Base-by-base conservation (phyloP, 2,113 vertebrate genomes). In the Hypocryptadius cinnamomeus region DNA sequence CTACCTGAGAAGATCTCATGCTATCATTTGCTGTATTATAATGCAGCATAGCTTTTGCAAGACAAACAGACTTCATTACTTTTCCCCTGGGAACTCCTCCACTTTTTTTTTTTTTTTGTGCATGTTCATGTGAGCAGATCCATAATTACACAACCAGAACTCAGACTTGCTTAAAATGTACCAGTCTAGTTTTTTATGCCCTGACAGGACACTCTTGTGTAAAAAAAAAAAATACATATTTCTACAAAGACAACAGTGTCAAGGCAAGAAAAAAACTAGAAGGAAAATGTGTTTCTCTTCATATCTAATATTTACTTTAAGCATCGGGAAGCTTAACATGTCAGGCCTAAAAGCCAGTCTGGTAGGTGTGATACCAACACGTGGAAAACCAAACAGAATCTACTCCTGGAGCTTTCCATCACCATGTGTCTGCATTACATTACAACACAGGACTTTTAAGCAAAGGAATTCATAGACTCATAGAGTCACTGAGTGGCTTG, bases 131-230 rank as follows among this genome's bases (percentile, higher is more conserved):
- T 35, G 22, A 90, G 60, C 71, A 80, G 68, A 90, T 63, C 64
- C 27, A 18, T 85, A 94, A 92, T 92, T 94, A 92, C 71, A 85
- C 79, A 87, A 88, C 30, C 79, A 94, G 76, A 93, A 79, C 71
- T 61, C 59, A 85, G 33, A 92, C 70, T 84, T 71, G 28, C 72
- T 90, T 83, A 65, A 91, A 93, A 91, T 16, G 17, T 90, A 83
- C 42, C 17, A 15, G 54, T 37, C 35, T 20, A 87, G 35, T 11
- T 47, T 47, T 22, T 80, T 39, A 71, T 31, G 66, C n/a, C 44
- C 61, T 63, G 40, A 57, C 37, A 60, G 33, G 21, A 56, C 11
- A 23, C 30, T 44, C 33, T 15, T 23, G 30, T 35, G 47, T 9
- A 54, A 59, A 37, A 31, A 63, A 37, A 24, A 14, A 44, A 83